These are phyloP conservation scores for Vidua macroura DNA, from an alignment of 2,113 vertebrate species.

Conservation along the genomic window DNA sequence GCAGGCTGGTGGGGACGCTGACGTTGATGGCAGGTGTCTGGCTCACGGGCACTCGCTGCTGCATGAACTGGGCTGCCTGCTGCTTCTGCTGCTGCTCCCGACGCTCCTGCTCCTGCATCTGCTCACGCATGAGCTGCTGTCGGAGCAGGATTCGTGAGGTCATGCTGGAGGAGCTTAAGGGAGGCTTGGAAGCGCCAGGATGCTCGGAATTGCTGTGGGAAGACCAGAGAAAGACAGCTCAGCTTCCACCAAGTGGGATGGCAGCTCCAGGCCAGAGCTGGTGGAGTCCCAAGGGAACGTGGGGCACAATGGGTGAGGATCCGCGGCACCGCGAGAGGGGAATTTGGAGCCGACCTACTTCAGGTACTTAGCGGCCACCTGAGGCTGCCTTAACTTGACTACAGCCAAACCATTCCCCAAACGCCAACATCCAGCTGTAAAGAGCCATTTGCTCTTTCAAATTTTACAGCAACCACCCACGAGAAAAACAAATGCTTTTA, in stretches of 20 bases:
- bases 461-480: neutral
- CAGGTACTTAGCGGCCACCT: conserved; percentile 36
- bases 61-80: conserved; percentile 80
- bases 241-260: conserved; percentile 45
- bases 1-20: conserved; percentile 74
- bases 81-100: conserved; percentile 86
- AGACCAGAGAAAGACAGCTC: conserved; percentile 64
- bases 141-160: conserved; percentile 88
- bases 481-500: neutral
- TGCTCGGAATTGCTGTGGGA: conserved; percentile 83
- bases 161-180: conserved; percentile 85
- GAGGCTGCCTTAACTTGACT: conserved; percentile 59
- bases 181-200: conserved; percentile 83
- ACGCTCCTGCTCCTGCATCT: conserved; percentile 84
- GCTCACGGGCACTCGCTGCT: conserved; percentile 78
- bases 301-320: neutral
- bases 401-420: conserved; percentile 43
- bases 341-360: conserved; percentile 6
- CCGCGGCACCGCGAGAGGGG: neutral
- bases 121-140: conserved; percentile 85
- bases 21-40: conserved; percentile 89
- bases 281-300: neutral
- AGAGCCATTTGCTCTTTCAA: neutral
- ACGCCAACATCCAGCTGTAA: neutral
- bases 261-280: neutral